Base-by-base conservation (phyloP, 35 echinoderm and acorn worm genomes). In the Strongylocentrotus purpuratus region DNA sequence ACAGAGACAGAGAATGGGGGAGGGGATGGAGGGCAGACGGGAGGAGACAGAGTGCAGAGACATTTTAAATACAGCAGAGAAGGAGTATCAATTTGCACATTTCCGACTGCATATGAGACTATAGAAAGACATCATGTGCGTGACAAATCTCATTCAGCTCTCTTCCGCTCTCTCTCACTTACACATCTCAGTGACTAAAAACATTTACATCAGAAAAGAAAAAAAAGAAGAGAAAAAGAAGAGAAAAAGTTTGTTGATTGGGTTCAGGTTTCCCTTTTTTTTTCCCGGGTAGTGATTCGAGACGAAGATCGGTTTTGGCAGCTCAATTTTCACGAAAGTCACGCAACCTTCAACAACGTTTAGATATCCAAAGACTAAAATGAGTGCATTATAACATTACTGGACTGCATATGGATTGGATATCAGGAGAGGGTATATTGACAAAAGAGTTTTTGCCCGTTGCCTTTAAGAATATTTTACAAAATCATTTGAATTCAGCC, bases 91-190 rank as follows among this genome's bases (percentile, higher is more conserved):
- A 78, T 78, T 78, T 78, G 28, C 65, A 78, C 65, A 78, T 78
- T 78, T 78, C 65, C 65, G 65, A 18, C 28, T 78, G 65, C 65
- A 28, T 28, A 4, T 78, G 4, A 78, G 65, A 28, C 20, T 78
- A 78, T 28, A 78, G 11, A 41, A 55, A 78, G 65, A 78, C 65
- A n/a, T 78, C 65, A n/a, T 78, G 65, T 78, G 65, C 65, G 65
- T 78, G 65, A 78, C 65, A 78, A 78, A 78, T 78, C 65, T 78
- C 65, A 78, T 78, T 78, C 65, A n/a, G 20, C 65, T 78, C 25
- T n/a, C 28, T 78, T 78, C 65, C 65, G 65, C 18, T 78, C 25
- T 28, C 22, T 78, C 65, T 78, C 20, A 70, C 61, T 70, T 70
- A 70, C 61, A 70, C 61, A 70, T 70, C 0, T 70, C 61, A 28